Percentiles rank a stretch among this genome's conserved stretches.
Evolutionary conservation across 2,888 invertebrate genomes (phyloP).

Genomic region (Rhamnusium bicolor): DNA sequence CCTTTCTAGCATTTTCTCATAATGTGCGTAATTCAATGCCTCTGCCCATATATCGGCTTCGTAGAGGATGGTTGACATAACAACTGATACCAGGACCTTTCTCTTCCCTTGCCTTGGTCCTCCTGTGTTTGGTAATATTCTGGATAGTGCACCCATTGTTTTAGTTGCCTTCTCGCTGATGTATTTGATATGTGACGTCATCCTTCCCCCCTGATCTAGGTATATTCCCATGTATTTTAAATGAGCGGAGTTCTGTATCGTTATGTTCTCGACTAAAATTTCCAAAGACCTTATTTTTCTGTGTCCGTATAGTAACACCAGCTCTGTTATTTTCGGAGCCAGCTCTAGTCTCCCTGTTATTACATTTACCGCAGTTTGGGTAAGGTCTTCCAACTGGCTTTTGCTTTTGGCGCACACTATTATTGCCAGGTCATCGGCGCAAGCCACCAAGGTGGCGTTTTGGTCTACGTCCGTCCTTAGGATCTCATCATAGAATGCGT

Average conservation of each 20-base stretch:
- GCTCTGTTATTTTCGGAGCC: conserved; percentile 26
- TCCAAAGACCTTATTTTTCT: neutral
- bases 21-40: neutral
- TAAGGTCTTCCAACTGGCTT: neutral
- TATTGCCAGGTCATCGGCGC: conserved; percentile 34
- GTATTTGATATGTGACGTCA: neutral
- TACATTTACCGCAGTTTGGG: neutral
- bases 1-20: neutral
- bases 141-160: neutral
- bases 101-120: neutral
- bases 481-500: neutral
- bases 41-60: conserved; percentile 4
- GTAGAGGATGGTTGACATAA: neutral
- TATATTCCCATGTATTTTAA: neutral
- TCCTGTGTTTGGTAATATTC: neutral
- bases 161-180: neutral
- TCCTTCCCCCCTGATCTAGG: neutral
- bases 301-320: conserved; percentile 5
- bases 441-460: neutral
- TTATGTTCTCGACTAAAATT: neutral
- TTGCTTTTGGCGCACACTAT: neutral
- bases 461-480: neutral
- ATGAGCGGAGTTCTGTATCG: neutral
- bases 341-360: neutral
- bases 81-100: neutral